These are phyloP conservation scores for Lissocephala sabroskyi DNA, from an alignment of 2,888 invertebrate species.

Conservation along the genomic window DNA sequence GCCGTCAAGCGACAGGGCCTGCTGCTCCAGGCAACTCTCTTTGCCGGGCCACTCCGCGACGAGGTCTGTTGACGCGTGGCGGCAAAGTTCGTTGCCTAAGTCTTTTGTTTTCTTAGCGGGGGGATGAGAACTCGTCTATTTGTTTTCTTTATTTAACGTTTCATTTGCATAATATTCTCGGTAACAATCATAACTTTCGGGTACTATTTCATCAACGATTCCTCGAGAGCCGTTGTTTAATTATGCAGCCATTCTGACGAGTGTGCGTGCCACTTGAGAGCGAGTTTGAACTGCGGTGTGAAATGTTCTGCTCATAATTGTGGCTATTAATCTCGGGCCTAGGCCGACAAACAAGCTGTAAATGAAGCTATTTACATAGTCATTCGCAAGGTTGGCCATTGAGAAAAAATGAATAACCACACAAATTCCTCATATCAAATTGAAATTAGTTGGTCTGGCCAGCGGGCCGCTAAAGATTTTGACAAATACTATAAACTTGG, in stretches of 20 bases:
- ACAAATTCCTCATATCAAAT: neutral
- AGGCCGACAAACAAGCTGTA: neutral
- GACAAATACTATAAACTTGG: conserved; percentile 1
- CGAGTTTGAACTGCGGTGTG: neutral
- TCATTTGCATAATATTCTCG: conserved; percentile 47
- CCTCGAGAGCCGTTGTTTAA: conserved; percentile 4
- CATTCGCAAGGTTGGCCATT: neutral
- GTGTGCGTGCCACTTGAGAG: conserved; percentile 1
- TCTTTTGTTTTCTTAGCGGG: conserved; percentile 48
- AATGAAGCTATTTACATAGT: neutral
- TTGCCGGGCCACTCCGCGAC: too few species aligned
- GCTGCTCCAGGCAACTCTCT: too few species aligned
- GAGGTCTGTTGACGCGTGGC: too few species aligned
- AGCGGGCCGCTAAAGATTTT: neutral
- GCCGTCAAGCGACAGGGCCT: too few species aligned
- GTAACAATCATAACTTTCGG: conserved; percentile 32
- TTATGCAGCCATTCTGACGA: conserved; percentile 18
- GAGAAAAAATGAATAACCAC: neutral
- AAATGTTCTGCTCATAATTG: neutral
- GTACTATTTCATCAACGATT: conserved; percentile 7
- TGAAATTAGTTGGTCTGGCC: neutral
- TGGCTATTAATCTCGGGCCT: neutral
- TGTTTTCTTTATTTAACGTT: conserved; percentile 1
- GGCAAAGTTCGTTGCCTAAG: conserved; percentile 47
- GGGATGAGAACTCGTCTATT: conserved; percentile 35